Evolutionary conservation across 1,140 invertebrate genomes (phyloP).

Genomic region (Lepidotrigona ventralis): DNA sequence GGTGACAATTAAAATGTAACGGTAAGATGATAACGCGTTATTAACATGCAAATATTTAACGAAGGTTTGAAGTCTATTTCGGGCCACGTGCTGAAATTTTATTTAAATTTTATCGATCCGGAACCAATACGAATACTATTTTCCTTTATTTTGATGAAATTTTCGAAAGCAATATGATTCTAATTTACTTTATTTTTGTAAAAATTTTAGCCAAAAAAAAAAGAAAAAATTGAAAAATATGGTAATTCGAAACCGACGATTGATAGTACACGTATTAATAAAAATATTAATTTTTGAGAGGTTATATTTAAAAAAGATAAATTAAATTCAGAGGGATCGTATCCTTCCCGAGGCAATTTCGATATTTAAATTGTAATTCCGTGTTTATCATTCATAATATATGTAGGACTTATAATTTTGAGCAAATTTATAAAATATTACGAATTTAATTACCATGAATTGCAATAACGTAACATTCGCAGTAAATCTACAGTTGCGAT

Average conservation of each 20-base stretch:
- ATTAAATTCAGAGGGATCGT: not conserved
- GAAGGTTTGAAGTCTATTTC: too few species aligned
- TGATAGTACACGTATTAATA: not conserved
- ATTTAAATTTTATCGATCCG: not conserved
- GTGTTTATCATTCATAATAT: too few species aligned
- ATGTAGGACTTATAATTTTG: too few species aligned
- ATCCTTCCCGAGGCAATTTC: too few species aligned
- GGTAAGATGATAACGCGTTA: too few species aligned
- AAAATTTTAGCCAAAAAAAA: not conserved
- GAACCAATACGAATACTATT: not conserved
- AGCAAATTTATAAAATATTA: not conserved
- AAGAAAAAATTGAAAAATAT: not conserved
- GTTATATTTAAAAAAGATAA: not conserved
- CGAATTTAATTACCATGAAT: not conserved
- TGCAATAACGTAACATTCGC: too few species aligned
- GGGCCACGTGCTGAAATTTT: not conserved
- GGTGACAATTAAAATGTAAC: too few species aligned
- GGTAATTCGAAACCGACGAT: not conserved
- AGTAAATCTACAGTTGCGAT: not conserved
- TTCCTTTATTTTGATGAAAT: not conserved
- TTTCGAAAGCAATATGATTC: not conserved
- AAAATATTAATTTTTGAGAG: not conserved
- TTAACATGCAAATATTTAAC: too few species aligned
- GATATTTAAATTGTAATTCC: too few species aligned
- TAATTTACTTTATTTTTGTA: not conserved